Base-by-base conservation (phyloP, 2,888 invertebrate genomes). In the Acrobasis suavella region DNA sequence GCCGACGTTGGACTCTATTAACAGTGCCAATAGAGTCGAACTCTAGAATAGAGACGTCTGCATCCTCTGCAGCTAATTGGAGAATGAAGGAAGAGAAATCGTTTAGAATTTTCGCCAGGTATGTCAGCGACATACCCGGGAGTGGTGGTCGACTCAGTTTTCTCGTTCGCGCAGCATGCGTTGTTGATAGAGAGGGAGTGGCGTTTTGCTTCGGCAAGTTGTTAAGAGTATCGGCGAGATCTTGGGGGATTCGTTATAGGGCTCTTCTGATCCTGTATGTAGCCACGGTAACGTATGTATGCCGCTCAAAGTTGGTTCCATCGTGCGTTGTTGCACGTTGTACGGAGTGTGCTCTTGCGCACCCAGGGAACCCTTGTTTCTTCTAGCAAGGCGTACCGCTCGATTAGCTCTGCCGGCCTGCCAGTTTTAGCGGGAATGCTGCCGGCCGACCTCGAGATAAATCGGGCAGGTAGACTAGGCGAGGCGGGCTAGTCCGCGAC, bases 321-420 rank as follows among this genome's bases (percentile, higher is more conserved):
- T n/a, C n/a, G n/a, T n/a, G n/a, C n/a, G n/a, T n/a, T n/a, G n/a
- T n/a, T n/a, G n/a, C n/a, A n/a, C n/a, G 50, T 50, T 15, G 69
- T 73, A 7, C 16, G 64, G 12, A 59, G 69, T 10, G 63, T 65
- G 9, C 50, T 74, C 7, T 50, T 72, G 14, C 63, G 72, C 0
- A 64, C 67, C 0, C 74, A 75, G 58, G 37, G 71, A 2, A 56
- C 70, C 9, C 52, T 71, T 0, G 60, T 68, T 0, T 51, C 72
- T 0, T 59, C 74, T 8, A 73, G 72, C 16, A 75, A 78, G 64
- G 76, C 75, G 0, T 77, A 74, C 65, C 62, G 73, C 10, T 64
- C 75, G 1, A 32, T 42, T 14, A 74, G 75, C 55, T 67, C 72
- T 0, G 69, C 67, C 1, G 73, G 73, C 2, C 56, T 76, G 54